Base-by-base conservation (phyloP, 2,797 vertebrate genomes). In the Coendou prehensilis region DNA sequence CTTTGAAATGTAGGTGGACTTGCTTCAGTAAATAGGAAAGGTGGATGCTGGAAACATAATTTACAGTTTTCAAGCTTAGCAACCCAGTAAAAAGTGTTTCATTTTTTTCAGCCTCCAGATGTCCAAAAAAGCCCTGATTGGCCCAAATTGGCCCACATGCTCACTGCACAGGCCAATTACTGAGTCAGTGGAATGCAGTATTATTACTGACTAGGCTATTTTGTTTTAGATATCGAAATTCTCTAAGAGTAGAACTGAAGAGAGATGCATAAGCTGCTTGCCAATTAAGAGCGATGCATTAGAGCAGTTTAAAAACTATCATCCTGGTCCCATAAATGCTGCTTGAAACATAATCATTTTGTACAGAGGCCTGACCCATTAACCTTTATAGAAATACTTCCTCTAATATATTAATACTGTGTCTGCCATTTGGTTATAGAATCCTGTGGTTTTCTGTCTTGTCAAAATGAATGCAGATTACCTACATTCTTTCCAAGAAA, bases 391-490 rank as follows among this genome's bases (percentile, higher is more conserved):
- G 41, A 79, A 91, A 87, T 54, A 79, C 71, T 96, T 92, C 37
- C 33, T 93, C 41, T 15, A 45, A 11, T n/a, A 41, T 28, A 33
- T 41, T 56, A 76, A 52, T 15, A 23, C 4, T 57, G 52, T 59
- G n/a, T 85, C 84, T 76, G 23, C 59, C 64, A 30, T 6, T 45
- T 37, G n/a, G 81, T 52, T 89, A 30, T 50, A 52, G 57, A 76
- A 57, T 33, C 37, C 3, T 71, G 30, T 54, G 54, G 41, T 76
- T 84, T 75, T 78, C 64, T 78, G 9, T 86, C 71, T 91, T 83
- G 87, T 93, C 50, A 41, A 45, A 92, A 61, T n/a, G 45, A 92
- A 95, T 73, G 33, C 23, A 59, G 41, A 45, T 54, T 82, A 47
- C 69, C 85, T 88, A 83, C 4, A 17, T 80, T 57, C 33, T 87